phyloP scores from a whole-genome alignment of 30 jellyfish, hydroid and myxozoan genomes.

The Cassiopea xamachana region DNA sequence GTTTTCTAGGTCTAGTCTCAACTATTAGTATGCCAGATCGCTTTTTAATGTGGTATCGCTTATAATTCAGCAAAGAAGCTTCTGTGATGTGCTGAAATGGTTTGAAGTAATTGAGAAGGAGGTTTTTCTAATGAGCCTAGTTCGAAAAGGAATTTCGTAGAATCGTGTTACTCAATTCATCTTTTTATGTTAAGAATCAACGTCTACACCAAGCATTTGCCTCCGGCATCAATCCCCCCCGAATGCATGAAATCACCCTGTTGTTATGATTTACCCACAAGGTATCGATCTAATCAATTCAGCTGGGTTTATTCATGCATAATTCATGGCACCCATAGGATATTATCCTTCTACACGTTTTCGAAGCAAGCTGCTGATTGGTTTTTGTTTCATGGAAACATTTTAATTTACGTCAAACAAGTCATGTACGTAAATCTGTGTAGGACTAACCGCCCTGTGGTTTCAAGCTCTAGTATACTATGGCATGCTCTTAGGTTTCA shows the following conservation, averaged over 20 bases:
- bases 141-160: too few relatives aligned
- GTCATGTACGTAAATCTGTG: background rate
- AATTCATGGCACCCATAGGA: background rate
- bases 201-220: background rate
- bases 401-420: conserved; percentile 1
- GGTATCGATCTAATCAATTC: background rate
- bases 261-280: background rate
- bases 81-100: too few relatives aligned
- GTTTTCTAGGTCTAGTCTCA: too few relatives aligned
- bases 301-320: background rate
- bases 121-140: too few relatives aligned
- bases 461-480: background rate
- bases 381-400: background rate
- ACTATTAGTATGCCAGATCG: too few relatives aligned
- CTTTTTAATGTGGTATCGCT: too few relatives aligned
- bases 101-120: too few relatives aligned
- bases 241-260: background rate
- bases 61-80: too few relatives aligned
- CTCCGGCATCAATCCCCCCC: background rate
- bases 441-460: background rate
- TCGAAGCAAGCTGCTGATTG: background rate
- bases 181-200: too few relatives aligned
- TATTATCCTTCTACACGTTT: background rate
- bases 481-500: too few relatives aligned
- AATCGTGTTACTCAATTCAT: too few relatives aligned